Evolutionary conservation across 2,797 vertebrate genomes (phyloP).

Genomic region (Xerus rutilus): DNA sequence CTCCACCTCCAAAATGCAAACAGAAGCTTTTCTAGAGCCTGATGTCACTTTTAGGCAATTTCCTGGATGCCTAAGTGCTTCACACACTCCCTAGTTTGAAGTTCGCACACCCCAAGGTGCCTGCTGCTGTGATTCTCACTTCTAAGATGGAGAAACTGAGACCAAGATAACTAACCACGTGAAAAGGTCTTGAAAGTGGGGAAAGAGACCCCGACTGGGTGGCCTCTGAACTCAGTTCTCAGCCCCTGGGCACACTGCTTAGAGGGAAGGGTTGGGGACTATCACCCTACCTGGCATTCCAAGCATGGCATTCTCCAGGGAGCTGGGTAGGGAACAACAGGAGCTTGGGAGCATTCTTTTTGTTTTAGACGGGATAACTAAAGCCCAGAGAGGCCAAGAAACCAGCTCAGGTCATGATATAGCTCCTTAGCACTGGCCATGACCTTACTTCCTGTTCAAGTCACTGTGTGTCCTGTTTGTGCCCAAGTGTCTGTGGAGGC

Average conservation of each 20-base stretch:
- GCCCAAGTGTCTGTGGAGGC: not conserved
- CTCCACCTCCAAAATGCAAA: not conserved
- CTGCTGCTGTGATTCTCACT: not conserved
- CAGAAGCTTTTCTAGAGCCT: not conserved
- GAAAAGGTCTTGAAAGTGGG: not conserved
- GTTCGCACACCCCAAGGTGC: accelerated
- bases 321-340: accelerated
- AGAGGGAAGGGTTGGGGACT: no score
- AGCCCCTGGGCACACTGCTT: not conserved
- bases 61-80: accelerated
- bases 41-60: not conserved
- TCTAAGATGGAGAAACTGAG: not conserved
- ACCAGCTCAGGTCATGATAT: not conserved
- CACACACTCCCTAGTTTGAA: accelerated
- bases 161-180: not conserved
- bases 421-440: not conserved
- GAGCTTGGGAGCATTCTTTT: not conserved
- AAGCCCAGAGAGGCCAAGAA: not conserved
- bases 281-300: not conserved
- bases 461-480: not conserved
- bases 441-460: no score
- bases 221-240: not conserved
- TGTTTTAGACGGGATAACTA: not conserved
- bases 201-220: not conserved
- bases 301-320: not conserved